These are phyloP conservation scores for Hyaena hyaena DNA, from an alignment of 2,113 vertebrate species.

Conservation along the genomic window DNA sequence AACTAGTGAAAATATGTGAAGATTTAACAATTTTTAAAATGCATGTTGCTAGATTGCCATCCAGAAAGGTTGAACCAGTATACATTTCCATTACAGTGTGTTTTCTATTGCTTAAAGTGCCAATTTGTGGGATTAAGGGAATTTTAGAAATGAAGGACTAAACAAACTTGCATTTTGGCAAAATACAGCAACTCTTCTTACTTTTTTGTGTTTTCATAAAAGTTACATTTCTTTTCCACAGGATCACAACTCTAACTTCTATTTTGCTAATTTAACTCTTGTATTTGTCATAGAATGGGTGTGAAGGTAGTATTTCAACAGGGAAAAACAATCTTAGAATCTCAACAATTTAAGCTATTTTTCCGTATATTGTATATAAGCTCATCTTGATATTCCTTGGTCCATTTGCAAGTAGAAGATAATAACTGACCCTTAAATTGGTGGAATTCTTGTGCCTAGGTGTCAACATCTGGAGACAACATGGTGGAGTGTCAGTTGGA, in stretches of 20 bases:
- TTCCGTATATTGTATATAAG: not conserved
- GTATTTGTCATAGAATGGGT: not conserved
- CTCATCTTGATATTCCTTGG: not conserved
- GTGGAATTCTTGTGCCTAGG: conserved; percentile 82
- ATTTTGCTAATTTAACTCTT: conserved; percentile 50
- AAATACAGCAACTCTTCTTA: not conserved
- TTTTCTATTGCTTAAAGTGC: conserved; percentile 32
- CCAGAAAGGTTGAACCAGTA: not conserved
- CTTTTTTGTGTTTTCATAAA: not conserved
- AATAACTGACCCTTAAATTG: conserved; percentile 38
- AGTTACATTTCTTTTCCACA: not conserved
- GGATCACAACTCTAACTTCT: not conserved
- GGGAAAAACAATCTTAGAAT: conserved; percentile 11
- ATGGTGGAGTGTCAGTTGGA: conserved; percentile 96
- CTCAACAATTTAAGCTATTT: conserved; percentile 41
- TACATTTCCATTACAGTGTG: not conserved
- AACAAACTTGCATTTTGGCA: not conserved
- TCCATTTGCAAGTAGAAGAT: conserved; percentile 36
- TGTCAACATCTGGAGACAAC: conserved; percentile 93
- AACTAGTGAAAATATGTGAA: not conserved
- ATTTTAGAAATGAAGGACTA: conserved; percentile 25
- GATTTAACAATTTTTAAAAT: conserved; percentile 23
- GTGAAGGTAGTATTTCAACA: not conserved
- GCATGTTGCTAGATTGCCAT: not conserved
- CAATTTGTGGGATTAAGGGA: conserved; percentile 30